Evolutionary conservation across 1,140 invertebrate species (phyloP).

Genomic region (Stegodyphus dumicola): DNA sequence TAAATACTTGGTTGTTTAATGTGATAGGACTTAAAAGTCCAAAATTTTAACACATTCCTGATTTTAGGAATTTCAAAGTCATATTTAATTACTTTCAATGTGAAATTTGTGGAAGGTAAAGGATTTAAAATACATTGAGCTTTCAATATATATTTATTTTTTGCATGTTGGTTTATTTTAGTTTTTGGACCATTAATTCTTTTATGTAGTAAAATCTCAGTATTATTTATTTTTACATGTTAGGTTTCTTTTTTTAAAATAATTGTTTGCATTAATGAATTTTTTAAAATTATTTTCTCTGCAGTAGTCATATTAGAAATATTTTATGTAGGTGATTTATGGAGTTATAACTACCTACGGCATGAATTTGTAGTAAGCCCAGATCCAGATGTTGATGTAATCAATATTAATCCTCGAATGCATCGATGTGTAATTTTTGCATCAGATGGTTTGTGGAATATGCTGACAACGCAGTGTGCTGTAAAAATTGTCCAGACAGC

Average conservation of each 20-base stretch:
- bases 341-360: constrained; percentile 92
- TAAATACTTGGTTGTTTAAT: no score
- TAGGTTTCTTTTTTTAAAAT: background rate
- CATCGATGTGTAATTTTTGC: constrained; percentile 92
- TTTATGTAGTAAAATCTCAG: no score
- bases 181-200: no score
- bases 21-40: no score
- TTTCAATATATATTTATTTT: no score
- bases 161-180: no score
- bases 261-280: background rate
- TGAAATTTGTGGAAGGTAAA: no score
- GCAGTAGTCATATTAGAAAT: background rate
- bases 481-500: constrained; percentile 85
- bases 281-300: background rate
- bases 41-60: no score
- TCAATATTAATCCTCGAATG: constrained; percentile 82
- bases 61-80: no score
- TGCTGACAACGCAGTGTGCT: constrained; percentile 85
- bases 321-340: constrained; percentile 81
- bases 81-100: no score
- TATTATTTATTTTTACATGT: no score
- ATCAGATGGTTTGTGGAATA: constrained; percentile 97
- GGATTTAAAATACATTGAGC: no score
- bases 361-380: constrained; percentile 97
- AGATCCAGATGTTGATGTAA: constrained; percentile 92